Base-by-base conservation (phyloP, 2,888 invertebrate species). In the Eupithecia subfuscata region DNA sequence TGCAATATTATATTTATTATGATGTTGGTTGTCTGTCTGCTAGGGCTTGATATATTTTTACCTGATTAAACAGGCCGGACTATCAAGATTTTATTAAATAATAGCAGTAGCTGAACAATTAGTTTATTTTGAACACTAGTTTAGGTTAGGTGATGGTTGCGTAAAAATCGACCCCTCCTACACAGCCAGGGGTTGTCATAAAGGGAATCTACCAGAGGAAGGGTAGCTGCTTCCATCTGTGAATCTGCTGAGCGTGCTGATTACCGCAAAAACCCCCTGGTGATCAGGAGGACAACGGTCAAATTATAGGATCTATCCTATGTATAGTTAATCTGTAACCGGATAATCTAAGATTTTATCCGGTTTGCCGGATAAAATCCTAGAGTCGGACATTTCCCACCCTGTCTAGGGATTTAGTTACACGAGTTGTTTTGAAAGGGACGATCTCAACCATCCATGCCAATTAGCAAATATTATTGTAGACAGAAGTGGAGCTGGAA, bases 401-500 rank as follows among this genome's bases (percentile, higher is more conserved):
- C 75, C 25, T 75, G 43, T 34, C n/a, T 16, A 5, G 67, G 74
- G 74, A 74, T 75, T 70, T 70, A 74, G 67, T 70, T 77, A n/a
- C 56, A 11, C 18, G 70, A 64, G 40, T 37, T 60, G 72, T 56
- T 60, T 60, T 72, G 16, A 67, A 63, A 70, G 77, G 77, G 67
- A 70, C 56, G 25, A 34, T 76, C 65, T 69, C 52, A 71, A 65
- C 25, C 56, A 75, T 67, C 48, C 64, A 30, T 75, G 63, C 77
- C 77, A 77, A 77, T 77, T 75, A 75, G 77, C 64, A 68, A 77
- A 77, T 75, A 72, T 68, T 77, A 77, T 74, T 72, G 72, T 16
- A 60, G 67, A 40, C 1, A 65, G 65, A 37, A 25, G 69, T 69
- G 67, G 11, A 70, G 64, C n/a, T 56, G 18, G 40, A 25, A 60